phyloP scores from a whole-genome alignment of 2,797 vertebrate species.

The Phrynocephalus vlangalii region DNA sequence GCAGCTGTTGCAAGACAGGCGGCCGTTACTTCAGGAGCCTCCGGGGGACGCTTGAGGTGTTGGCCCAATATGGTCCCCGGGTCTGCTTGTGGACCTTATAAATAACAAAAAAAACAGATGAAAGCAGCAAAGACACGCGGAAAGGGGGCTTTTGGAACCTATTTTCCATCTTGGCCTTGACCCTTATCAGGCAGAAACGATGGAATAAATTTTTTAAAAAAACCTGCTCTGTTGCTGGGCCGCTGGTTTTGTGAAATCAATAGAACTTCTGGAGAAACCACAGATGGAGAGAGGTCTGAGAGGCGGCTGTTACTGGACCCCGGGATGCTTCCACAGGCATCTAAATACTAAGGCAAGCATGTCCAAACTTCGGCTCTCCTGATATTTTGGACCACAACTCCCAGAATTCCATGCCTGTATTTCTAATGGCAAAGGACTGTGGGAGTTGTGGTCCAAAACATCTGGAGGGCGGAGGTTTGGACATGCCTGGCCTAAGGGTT shows the following conservation, averaged over 20 bases:
- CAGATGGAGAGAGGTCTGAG: neutral
- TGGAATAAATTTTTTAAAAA: constrained; percentile 1
- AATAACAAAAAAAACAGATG: neutral
- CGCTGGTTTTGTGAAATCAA: neutral
- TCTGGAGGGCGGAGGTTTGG: too few relatives aligned
- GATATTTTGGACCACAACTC: too few relatives aligned
- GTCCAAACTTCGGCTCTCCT: too few relatives aligned
- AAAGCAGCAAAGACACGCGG: too few relatives aligned
- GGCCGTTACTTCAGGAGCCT: neutral
- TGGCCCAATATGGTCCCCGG: neutral
- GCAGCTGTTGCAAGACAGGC: too few relatives aligned
- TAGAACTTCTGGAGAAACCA: neutral
- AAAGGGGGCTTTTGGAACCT: neutral
- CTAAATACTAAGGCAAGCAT: neutral
- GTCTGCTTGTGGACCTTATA: too few relatives aligned
- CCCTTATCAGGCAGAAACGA: neutral
- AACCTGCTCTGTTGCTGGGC: neutral
- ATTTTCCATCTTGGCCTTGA: neutral
- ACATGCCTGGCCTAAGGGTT: neutral
- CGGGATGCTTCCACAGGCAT: too few relatives aligned
- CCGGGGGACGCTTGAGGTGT: neutral
- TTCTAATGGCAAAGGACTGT: too few relatives aligned
- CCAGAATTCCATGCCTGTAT: too few relatives aligned
- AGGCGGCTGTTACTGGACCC: too few relatives aligned
- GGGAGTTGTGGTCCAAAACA: too few relatives aligned